A percentile compares a stretch with the other conserved stretches of the same genome.
These are phyloP conservation scores for Heliopora coerulea DNA, from an alignment of 92 coral and sea anemone genomes.

Conservation along the genomic window DNA sequence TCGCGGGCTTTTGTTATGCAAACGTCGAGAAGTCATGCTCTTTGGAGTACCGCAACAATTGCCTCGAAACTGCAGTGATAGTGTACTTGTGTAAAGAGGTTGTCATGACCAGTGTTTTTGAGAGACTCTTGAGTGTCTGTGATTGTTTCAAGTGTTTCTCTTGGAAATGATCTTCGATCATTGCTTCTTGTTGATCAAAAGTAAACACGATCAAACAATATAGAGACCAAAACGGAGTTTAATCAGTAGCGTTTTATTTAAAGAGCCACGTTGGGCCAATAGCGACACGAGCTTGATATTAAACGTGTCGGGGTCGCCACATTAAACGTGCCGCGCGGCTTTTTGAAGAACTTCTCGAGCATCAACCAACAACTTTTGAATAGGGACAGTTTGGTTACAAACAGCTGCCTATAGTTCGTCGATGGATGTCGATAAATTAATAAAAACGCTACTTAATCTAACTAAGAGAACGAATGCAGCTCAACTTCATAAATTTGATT, in stretches of 20 bases:
- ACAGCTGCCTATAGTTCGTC: slow-evolving; percentile 22
- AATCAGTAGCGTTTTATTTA: slow-evolving; percentile 44
- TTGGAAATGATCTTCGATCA: slow-evolving; percentile 14
- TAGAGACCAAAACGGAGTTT: slow-evolving; percentile 40
- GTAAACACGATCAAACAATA: slow-evolving; percentile 43
- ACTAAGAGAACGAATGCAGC: background rate
- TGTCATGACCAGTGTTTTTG: background rate
- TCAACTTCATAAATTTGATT: slow-evolving; percentile 17
- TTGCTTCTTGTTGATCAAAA: slow-evolving; percentile 28
- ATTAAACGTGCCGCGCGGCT: slow-evolving; percentile 44
- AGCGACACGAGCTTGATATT: slow-evolving; percentile 14
- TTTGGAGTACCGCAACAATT: background rate
- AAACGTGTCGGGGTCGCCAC: slow-evolving; percentile 27
- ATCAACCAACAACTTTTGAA: slow-evolving; percentile 24
- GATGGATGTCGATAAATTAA: slow-evolving; percentile 38
- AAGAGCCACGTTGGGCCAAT: slow-evolving; percentile 26
- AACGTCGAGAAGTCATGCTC: slow-evolving; percentile 1
- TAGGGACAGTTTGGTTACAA: slow-evolving; percentile 20
- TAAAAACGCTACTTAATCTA: slow-evolving; percentile 38
- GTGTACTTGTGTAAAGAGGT: background rate
- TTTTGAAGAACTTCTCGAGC: slow-evolving; percentile 18
- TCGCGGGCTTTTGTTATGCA: slow-evolving; percentile 11
- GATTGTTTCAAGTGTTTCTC: background rate
- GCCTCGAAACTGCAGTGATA: background rate
- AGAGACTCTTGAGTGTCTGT: background rate